Evolutionary conservation across 2,888 invertebrate species (phyloP), one percentile per base, ranked within the genome.

Genomic region (Thumatha senex): DNA sequence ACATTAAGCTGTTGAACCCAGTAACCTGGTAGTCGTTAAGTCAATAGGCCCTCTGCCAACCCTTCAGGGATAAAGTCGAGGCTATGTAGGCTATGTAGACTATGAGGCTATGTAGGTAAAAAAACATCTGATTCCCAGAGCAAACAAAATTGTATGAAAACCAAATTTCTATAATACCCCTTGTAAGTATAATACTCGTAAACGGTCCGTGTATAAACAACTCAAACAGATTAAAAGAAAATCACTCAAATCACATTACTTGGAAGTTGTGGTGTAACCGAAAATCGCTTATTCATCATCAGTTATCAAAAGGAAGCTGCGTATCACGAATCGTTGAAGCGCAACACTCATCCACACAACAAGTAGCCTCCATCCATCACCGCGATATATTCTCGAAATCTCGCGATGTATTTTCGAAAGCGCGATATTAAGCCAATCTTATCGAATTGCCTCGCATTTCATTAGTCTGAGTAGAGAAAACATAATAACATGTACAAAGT

Each of bases 281-380:
- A 58, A 55, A 67, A 66, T 48, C 54, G 65, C 63, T 56, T 46
- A 46, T 40, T 66, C 67, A 66, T 66, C 67, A 66, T 61, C 63
- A 59, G 51, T 56, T 67, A 61, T 51, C 51, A 58, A 48, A 46
- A 46, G 61, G 43, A 41, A 48, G 45, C 50, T 51, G 46, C n/a
- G n/a, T 57, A 69, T 67, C 65, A 66, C 72, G 68, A 73, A 72
- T 70, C 72, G 71, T 54, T 67, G 63, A 56, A 59, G 61, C 58
- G 67, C 56, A 56, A 63, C 53, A 18, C 56, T 61, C 8, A 11
- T 2, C 31, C 53, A 59, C 39, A 63, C 63, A 60, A 53, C 52
- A 51, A 49, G 49, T 48, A 49, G 45, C 34, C 49, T 31, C 44
- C 63, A 70, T 70, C 69, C 56, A 70, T 70, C 65, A 64, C 41